phyloP scores from a whole-genome alignment of 2,888 invertebrate genomes.

The Nycteola revayana region DNA sequence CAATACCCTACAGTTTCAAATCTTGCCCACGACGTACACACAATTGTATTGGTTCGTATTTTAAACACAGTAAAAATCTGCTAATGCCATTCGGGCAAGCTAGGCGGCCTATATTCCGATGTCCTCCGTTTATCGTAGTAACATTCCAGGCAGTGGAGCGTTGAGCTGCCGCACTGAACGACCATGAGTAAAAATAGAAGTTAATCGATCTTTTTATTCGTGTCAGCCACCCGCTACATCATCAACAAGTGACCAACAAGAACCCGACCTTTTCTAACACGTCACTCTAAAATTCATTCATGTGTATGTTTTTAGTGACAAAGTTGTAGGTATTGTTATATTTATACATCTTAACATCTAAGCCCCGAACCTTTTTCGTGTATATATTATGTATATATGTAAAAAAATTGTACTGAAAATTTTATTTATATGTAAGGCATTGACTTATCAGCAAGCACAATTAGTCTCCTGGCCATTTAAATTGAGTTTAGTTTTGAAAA shows the following conservation, averaged over 20 bases:
- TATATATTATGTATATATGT: no score
- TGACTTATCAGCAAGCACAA: no score
- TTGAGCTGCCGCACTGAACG: conserved; percentile 44
- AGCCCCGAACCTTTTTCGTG: no score
- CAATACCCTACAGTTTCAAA: no score
- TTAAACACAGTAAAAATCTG: conserved; percentile 1
- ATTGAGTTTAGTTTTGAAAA: no score
- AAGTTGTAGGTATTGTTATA: no score
- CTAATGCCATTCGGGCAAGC: neutral
- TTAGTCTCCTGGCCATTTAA: no score
- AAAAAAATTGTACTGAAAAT: no score
- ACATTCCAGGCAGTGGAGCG: conserved; percentile 47
- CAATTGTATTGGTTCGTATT: neutral
- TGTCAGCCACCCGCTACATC: conserved; percentile 66
- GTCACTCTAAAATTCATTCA: conserved; percentile 30
- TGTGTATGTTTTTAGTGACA: conserved; percentile 17
- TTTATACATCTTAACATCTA: no score
- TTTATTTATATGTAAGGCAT: no score
- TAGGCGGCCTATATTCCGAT: conserved; percentile 36
- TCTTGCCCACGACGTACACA: neutral
- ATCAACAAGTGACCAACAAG: conserved; percentile 36
- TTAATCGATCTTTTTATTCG: conserved; percentile 77
- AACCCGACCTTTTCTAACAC: conserved; percentile 34
- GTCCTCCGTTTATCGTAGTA: conserved; percentile 50
- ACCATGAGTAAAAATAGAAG: conserved; percentile 75